Evolutionary conservation across 2,797 vertebrate species (phyloP), one percentile per base, ranked within the genome.

Genomic region (Masticophis lateralis): DNA sequence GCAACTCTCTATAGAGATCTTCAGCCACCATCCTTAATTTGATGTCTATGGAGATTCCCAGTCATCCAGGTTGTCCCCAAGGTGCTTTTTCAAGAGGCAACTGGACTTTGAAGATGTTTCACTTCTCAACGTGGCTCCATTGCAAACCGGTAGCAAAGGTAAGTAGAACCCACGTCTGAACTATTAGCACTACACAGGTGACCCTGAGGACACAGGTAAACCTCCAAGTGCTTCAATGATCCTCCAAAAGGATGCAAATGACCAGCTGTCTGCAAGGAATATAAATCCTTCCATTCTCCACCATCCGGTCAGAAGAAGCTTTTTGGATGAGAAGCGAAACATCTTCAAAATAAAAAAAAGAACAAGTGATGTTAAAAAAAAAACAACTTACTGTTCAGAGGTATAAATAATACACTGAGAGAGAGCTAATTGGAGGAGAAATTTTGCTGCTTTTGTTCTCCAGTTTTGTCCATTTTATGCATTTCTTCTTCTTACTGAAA

Each of bases 401-500:
- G 7, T 63, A 59, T 91, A 27, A 56, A 63, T 63, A 22, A 2
- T 28, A n/a, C 57, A 25, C 66, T 51, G n/a, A 55, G 20, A 43
- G 37, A 25, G 9, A 20, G 12, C 25, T 55, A n/a, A 28, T 8
- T 47, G 79, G 66, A 83, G 87, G 51, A 8, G 1, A 13, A 10
- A 32, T 91, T 89, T 90, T 63, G 3, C 4, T 55, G 13, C 56
- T 66, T 83, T 83, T 32, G 37, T 79, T 14, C 16, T 14, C 7
- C 22, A 43, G 2, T 1, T 2, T 16, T 20, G 18, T 22, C 56
- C 32, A 43, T 57, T 63, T 88, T 0, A 16, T 32, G 20, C 5
- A 32, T 9, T 43, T 27, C 60, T 32, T 87, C 8, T 86, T 79
- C 66, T 43, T 53, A 22, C 37, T 51, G 87, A 92, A 96, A 95